Percentiles rank a stretch among this genome's conserved stretches.
These are phyloP conservation scores for Melanotaenia boesemani DNA, from an alignment of 2,797 vertebrate species.

Conservation along the genomic window DNA sequence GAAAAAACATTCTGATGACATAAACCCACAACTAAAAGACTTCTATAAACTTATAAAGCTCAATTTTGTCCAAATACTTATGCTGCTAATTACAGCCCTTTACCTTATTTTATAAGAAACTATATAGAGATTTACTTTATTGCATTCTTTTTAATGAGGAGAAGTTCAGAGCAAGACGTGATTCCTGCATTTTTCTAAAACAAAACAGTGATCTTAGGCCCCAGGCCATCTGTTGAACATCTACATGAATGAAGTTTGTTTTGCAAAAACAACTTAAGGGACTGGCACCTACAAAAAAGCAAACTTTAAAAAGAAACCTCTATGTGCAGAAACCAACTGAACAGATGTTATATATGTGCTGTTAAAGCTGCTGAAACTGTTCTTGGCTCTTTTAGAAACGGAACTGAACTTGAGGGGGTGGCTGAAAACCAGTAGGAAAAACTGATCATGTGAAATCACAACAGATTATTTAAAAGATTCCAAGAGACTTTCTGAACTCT, in stretches of 20 bases:
- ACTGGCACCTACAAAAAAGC: no score
- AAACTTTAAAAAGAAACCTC: no score
- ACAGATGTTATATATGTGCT: constrained; percentile 9
- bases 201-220: constrained; percentile 24
- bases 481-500: constrained; percentile 7
- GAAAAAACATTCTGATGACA: no score
- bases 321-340: constrained; percentile 31
- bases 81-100: background rate
- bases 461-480: background rate
- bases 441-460: constrained; percentile 4
- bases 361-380: background rate
- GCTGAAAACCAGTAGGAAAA: background rate
- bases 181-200: constrained; percentile 2
- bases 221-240: constrained; percentile 46
- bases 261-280: constrained; percentile 28
- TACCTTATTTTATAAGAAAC: no score
- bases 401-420: background rate
- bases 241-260: constrained; percentile 43
- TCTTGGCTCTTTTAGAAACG: background rate
- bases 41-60: background rate
- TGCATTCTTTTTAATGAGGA: no score
- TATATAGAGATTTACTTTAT: background rate
- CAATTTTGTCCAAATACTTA: background rate
- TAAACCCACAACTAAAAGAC: no score
- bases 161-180: constrained; percentile 3